Conservation (phyloP, 2,888 invertebrate genomes). For the Leptopterna dolabrata region DNA sequence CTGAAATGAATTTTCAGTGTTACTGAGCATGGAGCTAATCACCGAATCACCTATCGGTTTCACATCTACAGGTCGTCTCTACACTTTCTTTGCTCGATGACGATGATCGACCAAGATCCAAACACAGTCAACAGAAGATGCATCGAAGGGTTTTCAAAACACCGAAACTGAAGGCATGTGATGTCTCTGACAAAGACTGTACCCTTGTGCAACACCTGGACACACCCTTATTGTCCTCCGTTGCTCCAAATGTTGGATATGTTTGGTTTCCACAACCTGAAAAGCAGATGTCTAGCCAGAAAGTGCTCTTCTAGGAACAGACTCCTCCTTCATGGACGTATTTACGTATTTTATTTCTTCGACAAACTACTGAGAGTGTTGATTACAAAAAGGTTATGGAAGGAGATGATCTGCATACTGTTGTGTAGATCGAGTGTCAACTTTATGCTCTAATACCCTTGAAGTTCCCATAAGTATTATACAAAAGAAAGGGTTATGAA, state of each 20-base stretch:
- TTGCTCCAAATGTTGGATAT: slow-evolving; percentile 31
- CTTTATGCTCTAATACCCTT: too few species aligned
- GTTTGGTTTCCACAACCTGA: background rate
- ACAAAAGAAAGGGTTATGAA: too few species aligned
- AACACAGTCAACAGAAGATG: background rate
- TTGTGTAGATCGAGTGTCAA: too few species aligned
- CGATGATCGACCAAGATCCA: background rate
- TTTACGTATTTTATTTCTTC: background rate
- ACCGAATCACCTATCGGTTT: too few species aligned
- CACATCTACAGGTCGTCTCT: too few species aligned
- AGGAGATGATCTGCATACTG: background rate
- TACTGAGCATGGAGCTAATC: too few species aligned
- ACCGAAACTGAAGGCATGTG: background rate
- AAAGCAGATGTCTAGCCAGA: slow-evolving; percentile 19
- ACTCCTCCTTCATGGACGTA: background rate
- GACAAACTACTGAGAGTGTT: too few species aligned
- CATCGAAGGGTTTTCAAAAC: background rate
- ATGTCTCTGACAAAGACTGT: background rate
- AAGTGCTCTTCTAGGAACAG: background rate
- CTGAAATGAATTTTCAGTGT: too few species aligned
- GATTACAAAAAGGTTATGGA: too few species aligned
- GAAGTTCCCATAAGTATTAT: too few species aligned
- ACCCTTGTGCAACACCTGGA: slow-evolving; percentile 1
- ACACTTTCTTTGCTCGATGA: too few species aligned
- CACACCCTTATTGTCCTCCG: slow-evolving; percentile 1